These are phyloP conservation scores for Puntigrus tetrazona DNA, from an alignment of 2,113 vertebrate species.

Conservation along the genomic window DNA sequence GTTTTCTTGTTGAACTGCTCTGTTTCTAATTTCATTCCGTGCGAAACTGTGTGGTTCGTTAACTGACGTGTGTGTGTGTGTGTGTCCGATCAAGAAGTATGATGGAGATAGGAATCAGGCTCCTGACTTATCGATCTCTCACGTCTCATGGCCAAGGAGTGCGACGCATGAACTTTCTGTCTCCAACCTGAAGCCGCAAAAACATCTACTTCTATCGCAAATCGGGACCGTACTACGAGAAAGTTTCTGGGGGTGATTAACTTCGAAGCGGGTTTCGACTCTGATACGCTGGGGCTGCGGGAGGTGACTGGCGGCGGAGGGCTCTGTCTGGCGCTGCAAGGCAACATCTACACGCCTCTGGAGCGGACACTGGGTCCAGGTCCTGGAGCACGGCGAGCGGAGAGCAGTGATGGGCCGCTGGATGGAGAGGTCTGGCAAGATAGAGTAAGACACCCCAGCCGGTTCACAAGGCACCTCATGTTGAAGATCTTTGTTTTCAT, in stretches of 20 bases:
- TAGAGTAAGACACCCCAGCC: conserved; percentile 83
- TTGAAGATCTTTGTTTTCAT: not conserved
- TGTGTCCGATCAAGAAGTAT: not conserved
- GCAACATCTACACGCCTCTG: conserved; percentile 93
- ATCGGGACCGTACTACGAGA: conserved; percentile 89
- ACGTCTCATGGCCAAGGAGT: conserved; percentile 63
- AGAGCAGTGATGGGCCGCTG: conserved; percentile 93
- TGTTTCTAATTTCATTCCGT: too few relatives aligned
- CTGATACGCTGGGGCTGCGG: conserved; percentile 88
- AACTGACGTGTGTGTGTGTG: too few relatives aligned
- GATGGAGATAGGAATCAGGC: not conserved
- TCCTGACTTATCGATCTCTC: not conserved
- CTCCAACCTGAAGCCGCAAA: conserved; percentile 91
- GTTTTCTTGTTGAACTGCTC: not conserved
- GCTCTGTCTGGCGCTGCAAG: conserved; percentile 91
- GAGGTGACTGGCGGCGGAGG: conserved; percentile 87
- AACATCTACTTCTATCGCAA: conserved; percentile 91
- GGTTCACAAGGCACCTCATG: not conserved
- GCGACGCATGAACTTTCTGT: conserved; percentile 78
- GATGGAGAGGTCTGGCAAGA: conserved; percentile 90
- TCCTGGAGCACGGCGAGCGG: conserved; percentile 85
- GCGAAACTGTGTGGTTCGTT: not conserved
- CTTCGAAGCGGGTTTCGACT: conserved; percentile 87
- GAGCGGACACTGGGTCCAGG: conserved; percentile 83
- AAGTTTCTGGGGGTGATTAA: conserved; percentile 88